Conservation (phyloP, 2,797 vertebrate genomes). For the Manis crassicaudata region DNA sequence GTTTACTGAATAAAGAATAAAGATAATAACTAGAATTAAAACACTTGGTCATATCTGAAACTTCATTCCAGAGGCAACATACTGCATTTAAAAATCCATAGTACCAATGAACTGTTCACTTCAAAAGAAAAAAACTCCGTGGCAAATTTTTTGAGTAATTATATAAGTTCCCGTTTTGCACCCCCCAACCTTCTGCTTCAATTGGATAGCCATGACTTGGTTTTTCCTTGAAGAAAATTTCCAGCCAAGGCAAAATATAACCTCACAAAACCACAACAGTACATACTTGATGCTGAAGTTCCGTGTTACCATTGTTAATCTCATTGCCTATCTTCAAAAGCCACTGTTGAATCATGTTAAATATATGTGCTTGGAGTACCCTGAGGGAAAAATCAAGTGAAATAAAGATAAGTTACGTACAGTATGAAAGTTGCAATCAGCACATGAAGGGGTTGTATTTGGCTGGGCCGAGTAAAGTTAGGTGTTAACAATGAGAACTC, state of each 20-base stretch:
- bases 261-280: neutral
- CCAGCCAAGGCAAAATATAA: neutral
- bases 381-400: constrained; percentile 54
- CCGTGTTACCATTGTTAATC: constrained; percentile 71
- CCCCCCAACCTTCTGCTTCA: neutral
- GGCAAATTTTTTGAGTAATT: constrained; percentile 24
- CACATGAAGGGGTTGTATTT: constrained; percentile 37
- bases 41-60: neutral
- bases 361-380: constrained; percentile 62
- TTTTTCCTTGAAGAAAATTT: constrained; percentile 37
- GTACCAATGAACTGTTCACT: neutral
- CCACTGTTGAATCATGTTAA: constrained; percentile 79
- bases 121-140: neutral
- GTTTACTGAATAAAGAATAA: neutral
- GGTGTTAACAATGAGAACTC: neutral
- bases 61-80: neutral
- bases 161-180: neutral
- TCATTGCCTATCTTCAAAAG: constrained; percentile 75
- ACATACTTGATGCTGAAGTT: constrained; percentile 80
- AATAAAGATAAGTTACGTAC: constrained; percentile 17
- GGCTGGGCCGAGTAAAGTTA: neutral
- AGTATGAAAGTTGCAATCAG: neutral
- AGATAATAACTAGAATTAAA: neutral
- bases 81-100: neutral
- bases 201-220: neutral